Base-by-base conservation (phyloP, 1,140 invertebrate genomes). In the Dendrolimus kikuchii region DNA sequence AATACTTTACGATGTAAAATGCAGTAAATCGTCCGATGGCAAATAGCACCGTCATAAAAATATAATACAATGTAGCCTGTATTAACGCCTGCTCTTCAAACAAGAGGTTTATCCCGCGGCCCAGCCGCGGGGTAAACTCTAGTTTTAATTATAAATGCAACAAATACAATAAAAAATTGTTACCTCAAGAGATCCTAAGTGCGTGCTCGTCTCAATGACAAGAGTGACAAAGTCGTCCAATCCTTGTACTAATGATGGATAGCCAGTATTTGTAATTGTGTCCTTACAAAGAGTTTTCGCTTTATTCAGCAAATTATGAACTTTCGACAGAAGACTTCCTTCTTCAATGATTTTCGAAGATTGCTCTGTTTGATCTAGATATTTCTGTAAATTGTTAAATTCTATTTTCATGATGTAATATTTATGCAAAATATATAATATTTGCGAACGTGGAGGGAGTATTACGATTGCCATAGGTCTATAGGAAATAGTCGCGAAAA, bases 171-270 rank as follows among this genome's bases (percentile, higher is more conserved):
- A 38, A 58, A 62, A 48, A 37, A 40, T 23, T 7, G 82, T 81
- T 64, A 94, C 91, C 61, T 94, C 91, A 39, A 93, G 78, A 8
- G 89, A 87, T 44, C 91, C 91, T 49, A 95, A 69, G 68, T 91
- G 87, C 5, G 86, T 83, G 58, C 90, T 91, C 2, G 89, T 91
- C 60, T 92, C 89, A 59, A 94, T 90, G 38, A 92, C 89, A 9
- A 89, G 81, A 5, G 89, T 89, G 1, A 94, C 83, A 41, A 95
- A 90, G 41, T 89, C 86, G 53, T 95, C 92, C 10, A 96, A 66
- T 2, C 82, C 87, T 7, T 88, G 74, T 8, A 93, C 89, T 5
- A 92, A 62, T 0, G 77, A 68, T 0, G 90, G 88, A 71, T 93
- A 94, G 2, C 77, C 73, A 6, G 87, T 88, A 10, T 88, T 83